A percentile compares a stretch with the other conserved stretches of the same genome.
Conservation (phyloP, 2,797 vertebrate species). For the Darevskia nairensis region DNA sequence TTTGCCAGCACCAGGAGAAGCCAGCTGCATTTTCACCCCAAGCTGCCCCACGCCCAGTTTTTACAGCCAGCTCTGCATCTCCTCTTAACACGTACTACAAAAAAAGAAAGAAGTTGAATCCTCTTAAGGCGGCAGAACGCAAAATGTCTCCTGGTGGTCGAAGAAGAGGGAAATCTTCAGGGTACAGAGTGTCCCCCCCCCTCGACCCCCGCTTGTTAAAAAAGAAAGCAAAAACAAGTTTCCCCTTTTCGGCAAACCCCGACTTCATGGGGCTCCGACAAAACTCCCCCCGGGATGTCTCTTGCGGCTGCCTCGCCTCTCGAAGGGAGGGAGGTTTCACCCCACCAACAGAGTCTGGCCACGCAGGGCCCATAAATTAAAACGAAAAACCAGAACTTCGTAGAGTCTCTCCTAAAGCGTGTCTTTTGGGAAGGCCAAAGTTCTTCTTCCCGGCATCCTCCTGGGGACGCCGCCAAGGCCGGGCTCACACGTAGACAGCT, state of each 20-base stretch:
- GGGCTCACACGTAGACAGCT: conserved; percentile 88
- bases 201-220: background rate
- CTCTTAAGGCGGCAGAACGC: conserved; percentile 21
- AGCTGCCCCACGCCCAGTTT: background rate
- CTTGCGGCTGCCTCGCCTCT: background rate
- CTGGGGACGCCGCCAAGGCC: rapidly evolving
- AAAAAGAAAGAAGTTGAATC: background rate
- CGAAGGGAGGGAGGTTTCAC: too few species aligned
- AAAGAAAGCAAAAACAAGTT: background rate
- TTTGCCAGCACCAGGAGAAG: background rate
- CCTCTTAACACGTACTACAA: background rate
- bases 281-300: background rate
- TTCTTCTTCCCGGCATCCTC: too few species aligned
- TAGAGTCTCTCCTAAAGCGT: background rate
- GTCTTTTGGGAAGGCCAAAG: background rate
- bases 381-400: background rate
- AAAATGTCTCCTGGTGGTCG: background rate
- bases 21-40: background rate
- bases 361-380: background rate
- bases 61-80: background rate
- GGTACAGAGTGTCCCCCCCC: background rate
- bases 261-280: background rate
- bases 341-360: background rate
- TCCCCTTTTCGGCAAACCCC: too few species aligned
- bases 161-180: background rate